Evolutionary conservation across 2,797 vertebrate genomes (phyloP), one percentile per base, ranked within the genome.

Genomic region (Chelidonichthys spinosus): DNA sequence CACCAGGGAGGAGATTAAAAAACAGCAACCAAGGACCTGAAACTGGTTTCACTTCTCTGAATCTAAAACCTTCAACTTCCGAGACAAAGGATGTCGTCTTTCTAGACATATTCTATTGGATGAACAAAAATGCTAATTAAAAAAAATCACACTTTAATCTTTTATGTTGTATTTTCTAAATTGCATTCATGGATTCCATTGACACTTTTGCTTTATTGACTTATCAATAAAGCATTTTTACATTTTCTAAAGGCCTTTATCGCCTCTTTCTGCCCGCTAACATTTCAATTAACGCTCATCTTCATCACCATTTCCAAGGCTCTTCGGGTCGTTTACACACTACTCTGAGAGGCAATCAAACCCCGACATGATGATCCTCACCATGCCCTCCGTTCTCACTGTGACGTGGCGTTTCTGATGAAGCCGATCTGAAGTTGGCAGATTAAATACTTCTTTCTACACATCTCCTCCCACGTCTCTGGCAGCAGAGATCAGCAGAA

Each of bases 401-500:
- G 1, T 42, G 46, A 54, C n/a, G 55, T n/a, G 15, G 8, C 17
- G 17, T 76, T 54, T 49, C 33, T 46, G 18, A 40, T 15, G 33
- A 40, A 72, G 42, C 59, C 35, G 3, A 54, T 73, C 69, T 67
- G 35, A 46, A 52, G 53, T 56, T 72, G 46, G 46, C 54, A 53
- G 60, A 65, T 61, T 69, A 37, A 73, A 77, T 79, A 70, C 63
- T 72, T 64, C 60, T 40, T 52, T 62, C 54, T 47, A 37, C 74
- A 60, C 73, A 46, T 73, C 56, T 61, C 65, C 68, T 74, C 77
- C 53, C 72, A 70, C 59, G 62, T 63, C 49, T 71, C 75, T 79
- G 73, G 82, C 69, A 53, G 72, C 66, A 77, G 72, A 72, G 83
- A 90, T 85, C 56, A 79, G 63, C 46, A 17, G 25, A 52, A 32